phyloP scores from a whole-genome alignment of 2,797 vertebrate species.

The Dallia pectoralis region DNA sequence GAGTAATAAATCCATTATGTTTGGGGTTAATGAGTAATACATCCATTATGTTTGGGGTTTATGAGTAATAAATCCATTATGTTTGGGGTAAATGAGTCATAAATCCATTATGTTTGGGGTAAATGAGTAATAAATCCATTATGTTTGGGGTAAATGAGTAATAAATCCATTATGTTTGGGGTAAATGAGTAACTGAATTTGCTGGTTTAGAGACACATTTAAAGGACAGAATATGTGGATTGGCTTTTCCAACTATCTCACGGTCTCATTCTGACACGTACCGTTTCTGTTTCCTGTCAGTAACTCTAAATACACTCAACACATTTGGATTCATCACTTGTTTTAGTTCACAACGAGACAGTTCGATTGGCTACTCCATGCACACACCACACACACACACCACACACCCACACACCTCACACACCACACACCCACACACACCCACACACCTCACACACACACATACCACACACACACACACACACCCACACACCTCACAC shows the following conservation, averaged over 20 bases:
- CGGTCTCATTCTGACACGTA: background rate
- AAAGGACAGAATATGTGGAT: background rate
- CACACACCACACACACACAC: too few relatives aligned
- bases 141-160: slow-evolving; percentile 2
- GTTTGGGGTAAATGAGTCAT: background rate
- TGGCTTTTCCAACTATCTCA: background rate
- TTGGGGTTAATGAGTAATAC: background rate
- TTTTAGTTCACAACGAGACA: background rate
- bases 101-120: slow-evolving; percentile 9
- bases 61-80: too few relatives aligned
- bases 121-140: background rate
- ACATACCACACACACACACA: too few relatives aligned
- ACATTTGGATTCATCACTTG: background rate
- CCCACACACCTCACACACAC: too few relatives aligned
- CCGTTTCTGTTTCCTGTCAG: background rate
- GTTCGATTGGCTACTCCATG: background rate
- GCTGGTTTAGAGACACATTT: background rate
- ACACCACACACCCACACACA: too few relatives aligned
- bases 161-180: slow-evolving; percentile 9
- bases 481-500: too few relatives aligned
- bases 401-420: too few relatives aligned
- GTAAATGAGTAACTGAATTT: background rate
- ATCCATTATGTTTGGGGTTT: slow-evolving; percentile 13
- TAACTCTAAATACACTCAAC: background rate
- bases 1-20: too few relatives aligned